A percentile compares a stretch with the other conserved stretches of the same genome.
Conservation (phyloP, 1,140 invertebrate species). For the Gryllus bimaculatus region DNA sequence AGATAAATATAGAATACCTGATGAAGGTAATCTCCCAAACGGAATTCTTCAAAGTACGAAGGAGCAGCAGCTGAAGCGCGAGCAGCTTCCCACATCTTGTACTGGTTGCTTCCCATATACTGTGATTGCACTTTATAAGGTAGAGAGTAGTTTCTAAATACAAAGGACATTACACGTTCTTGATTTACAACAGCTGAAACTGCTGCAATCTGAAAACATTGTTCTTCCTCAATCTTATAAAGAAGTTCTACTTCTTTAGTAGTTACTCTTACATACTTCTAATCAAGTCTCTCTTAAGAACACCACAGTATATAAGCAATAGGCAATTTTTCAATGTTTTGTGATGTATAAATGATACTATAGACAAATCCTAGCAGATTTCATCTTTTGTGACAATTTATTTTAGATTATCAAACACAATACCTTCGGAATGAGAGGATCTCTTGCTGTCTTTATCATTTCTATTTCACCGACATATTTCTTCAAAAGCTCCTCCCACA, state of each 20-base stretch:
- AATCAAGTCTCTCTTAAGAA: too few species aligned
- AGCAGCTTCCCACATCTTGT: slow-evolving; percentile 78
- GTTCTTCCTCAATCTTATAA: slow-evolving; percentile 12
- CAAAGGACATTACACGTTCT: slow-evolving; percentile 65
- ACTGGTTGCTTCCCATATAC: slow-evolving; percentile 65
- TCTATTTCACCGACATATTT: slow-evolving; percentile 55
- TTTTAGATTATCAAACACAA: slow-evolving; percentile 14
- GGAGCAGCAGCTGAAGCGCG: slow-evolving; percentile 87
- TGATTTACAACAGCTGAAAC: slow-evolving; percentile 77
- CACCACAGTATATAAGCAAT: too few species aligned
- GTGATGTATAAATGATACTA: neutral
- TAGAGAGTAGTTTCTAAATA: slow-evolving; percentile 84
- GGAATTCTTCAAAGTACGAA: slow-evolving; percentile 83
- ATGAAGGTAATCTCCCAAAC: slow-evolving; percentile 63
- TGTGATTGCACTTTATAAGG: slow-evolving; percentile 63
- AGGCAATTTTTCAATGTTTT: too few species aligned
- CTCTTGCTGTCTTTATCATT: slow-evolving; percentile 54
- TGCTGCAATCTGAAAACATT: slow-evolving; percentile 51
- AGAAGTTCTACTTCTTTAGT: too few species aligned
- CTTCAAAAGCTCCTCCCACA: slow-evolving; percentile 76
- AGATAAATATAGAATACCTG: slow-evolving; percentile 47
- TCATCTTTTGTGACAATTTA: neutral
- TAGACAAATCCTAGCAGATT: neutral
- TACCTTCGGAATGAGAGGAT: slow-evolving; percentile 54
- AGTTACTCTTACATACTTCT: too few species aligned